Conservation (phyloP, 2,113 vertebrate species). For the Catharus bicknelli region DNA sequence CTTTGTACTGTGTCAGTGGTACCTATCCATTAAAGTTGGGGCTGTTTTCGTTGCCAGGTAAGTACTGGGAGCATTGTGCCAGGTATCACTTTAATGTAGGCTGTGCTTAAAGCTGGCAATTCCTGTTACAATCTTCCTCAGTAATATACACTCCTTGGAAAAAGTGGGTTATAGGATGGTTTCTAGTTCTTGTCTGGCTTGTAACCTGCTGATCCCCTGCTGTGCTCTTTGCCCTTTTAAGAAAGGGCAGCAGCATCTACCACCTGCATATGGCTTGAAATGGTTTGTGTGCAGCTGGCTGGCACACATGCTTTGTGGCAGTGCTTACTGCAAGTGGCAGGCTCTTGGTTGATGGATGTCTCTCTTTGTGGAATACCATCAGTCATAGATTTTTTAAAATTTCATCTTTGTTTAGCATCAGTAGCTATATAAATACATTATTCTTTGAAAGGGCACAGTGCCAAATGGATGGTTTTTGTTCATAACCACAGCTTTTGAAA, state of each 20-base stretch:
- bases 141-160: not conserved
- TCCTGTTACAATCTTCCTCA: not conserved
- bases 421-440: not conserved
- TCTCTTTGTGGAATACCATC: not conserved
- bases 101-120: not conserved
- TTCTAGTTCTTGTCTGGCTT: not conserved
- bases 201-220: not conserved
- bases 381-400: not conserved
- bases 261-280: not conserved
- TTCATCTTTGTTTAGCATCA: not conserved
- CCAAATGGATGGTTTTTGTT: not conserved
- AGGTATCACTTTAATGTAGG: not conserved
- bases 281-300: not conserved
- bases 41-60: not conserved
- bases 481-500: not conserved
- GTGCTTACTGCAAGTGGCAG: not conserved
- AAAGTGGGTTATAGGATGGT: not conserved
- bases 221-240: not conserved
- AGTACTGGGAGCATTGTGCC: fast-evolving
- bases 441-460: not conserved
- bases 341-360: not conserved
- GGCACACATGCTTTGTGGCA: not conserved
- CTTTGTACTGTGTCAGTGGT: not conserved
- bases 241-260: not conserved
- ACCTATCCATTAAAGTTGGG: fast-evolving